Conservation (phyloP, 2,113 vertebrate species). For the Gobio gobio region DNA sequence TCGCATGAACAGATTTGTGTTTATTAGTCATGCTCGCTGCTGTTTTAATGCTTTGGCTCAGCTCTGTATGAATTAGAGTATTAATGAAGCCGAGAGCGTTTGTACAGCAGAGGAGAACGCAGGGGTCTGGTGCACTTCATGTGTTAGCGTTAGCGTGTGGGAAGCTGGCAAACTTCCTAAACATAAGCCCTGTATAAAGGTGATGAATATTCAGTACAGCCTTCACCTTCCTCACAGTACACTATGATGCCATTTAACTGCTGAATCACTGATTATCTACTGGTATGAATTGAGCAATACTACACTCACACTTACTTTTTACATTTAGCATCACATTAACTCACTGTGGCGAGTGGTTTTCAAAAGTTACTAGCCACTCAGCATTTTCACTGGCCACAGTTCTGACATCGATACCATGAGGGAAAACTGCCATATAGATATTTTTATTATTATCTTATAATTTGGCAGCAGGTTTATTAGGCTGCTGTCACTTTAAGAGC, state of each 20-base stretch:
- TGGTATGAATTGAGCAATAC: neutral
- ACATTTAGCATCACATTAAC: neutral
- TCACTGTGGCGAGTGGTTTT: no score
- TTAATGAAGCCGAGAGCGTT: conserved; percentile 34
- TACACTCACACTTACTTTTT: neutral
- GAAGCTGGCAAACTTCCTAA: conserved; percentile 59
- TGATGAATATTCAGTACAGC: conserved; percentile 17
- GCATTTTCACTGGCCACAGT: no score
- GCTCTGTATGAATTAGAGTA: conserved; percentile 45
- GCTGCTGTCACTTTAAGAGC: no score
- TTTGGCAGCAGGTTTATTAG: no score
- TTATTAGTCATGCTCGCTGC: conserved; percentile 46
- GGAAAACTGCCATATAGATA: no score
- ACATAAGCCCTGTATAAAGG: conserved; percentile 57
- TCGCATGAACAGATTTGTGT: conserved; percentile 7
- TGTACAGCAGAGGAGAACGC: conserved; percentile 26
- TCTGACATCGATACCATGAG: no score
- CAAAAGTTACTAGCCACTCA: no score
- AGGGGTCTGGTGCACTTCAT: conserved; percentile 59
- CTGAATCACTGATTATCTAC: neutral
- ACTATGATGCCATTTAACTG: neutral
- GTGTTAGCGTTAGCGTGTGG: conserved; percentile 36
- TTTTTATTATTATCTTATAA: no score
- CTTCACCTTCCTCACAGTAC: neutral
- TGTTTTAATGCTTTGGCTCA: conserved; percentile 48